Conservation (phyloP, 2,113 vertebrate genomes). For the Sebastes fasciatus region DNA sequence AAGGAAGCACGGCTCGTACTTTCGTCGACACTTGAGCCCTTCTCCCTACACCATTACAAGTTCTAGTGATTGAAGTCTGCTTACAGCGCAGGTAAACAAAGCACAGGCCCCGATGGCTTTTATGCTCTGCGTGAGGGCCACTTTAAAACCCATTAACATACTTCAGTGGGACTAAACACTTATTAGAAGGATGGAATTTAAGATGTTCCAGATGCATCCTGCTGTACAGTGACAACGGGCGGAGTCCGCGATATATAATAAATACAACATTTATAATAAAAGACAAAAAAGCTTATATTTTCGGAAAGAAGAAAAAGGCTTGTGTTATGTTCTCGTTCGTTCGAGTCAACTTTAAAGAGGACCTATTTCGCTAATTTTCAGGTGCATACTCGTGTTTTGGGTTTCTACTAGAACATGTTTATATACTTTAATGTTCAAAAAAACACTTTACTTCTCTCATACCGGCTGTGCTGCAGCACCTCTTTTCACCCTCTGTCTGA, state of each 20-base stretch:
- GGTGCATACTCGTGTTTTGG: too few species aligned
- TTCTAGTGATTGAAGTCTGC: conserved; percentile 67
- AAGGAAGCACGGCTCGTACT: not conserved
- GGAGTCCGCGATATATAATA: conserved; percentile 1
- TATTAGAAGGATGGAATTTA: conserved; percentile 69
- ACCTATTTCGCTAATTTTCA: too few species aligned
- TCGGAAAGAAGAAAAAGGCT: not conserved
- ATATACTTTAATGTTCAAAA: too few species aligned
- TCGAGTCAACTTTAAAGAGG: not conserved
- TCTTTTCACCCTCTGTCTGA: too few species aligned
- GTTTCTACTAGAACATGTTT: too few species aligned
- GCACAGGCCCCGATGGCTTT: conserved; percentile 59
- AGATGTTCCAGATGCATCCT: conserved; percentile 74
- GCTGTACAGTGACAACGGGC: conserved; percentile 39
- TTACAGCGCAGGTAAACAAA: conserved; percentile 78
- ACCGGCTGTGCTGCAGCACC: too few species aligned
- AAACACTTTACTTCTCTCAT: too few species aligned
- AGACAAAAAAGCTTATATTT: not conserved
- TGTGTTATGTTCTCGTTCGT: not conserved
- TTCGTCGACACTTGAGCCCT: conserved; percentile 40
- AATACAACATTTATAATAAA: not conserved
- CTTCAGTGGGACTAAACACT: conserved; percentile 67
- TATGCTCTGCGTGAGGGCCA: conserved; percentile 64
- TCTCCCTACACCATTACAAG: conserved; percentile 32
- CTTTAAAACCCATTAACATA: conserved; percentile 81